Conservation (phyloP, 1,140 invertebrate genomes). For the Solenopsis invicta region DNA sequence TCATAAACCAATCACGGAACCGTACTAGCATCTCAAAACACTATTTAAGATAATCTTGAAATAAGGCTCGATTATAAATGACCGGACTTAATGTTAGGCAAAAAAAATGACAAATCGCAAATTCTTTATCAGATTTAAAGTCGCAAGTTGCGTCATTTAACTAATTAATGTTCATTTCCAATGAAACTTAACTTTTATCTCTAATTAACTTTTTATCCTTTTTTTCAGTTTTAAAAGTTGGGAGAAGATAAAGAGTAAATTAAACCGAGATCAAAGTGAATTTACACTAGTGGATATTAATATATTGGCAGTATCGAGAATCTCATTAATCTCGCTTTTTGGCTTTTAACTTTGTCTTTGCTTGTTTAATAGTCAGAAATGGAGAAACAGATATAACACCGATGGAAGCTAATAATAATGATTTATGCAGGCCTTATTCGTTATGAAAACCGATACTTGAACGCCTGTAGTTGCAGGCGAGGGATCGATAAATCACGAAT, state of each 20-base stretch:
- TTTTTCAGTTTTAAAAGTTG: no score
- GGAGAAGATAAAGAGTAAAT: no score
- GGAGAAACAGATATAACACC: neutral
- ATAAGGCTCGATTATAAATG: no score
- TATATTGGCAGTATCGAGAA: neutral
- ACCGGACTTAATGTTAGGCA: neutral
- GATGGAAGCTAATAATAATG: neutral
- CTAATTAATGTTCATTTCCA: no score
- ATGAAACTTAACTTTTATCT: no score
- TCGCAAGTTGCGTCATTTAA: neutral
- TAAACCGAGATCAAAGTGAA: no score
- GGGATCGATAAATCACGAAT: constrained; percentile 40
- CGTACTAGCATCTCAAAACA: no score
- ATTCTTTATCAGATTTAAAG: neutral
- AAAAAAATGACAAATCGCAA: neutral
- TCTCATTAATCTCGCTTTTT: neutral
- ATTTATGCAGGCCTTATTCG: constrained; percentile 40
- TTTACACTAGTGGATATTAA: no score
- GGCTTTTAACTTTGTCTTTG: neutral
- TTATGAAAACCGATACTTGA: constrained; percentile 21
- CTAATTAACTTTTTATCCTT: no score
- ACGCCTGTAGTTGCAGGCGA: neutral
- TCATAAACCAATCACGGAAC: no score
- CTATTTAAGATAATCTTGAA: no score
- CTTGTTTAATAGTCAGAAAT: neutral